phyloP scores from a whole-genome alignment of 2,888 invertebrate genomes.

The Zele albiditarsus region DNA sequence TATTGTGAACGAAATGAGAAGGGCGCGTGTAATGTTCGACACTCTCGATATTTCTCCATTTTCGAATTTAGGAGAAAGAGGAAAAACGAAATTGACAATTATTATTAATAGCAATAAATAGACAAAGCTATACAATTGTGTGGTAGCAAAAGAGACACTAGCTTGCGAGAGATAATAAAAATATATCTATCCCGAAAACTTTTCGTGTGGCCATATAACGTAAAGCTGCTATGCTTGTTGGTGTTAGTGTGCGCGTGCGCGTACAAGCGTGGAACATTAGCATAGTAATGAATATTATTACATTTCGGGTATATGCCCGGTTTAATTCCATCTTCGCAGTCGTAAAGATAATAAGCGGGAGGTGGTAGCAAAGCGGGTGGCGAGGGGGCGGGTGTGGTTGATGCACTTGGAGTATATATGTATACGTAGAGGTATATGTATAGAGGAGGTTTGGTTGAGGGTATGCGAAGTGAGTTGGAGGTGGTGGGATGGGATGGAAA shows the following conservation, averaged over 20 bases:
- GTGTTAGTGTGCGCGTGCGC: not conserved
- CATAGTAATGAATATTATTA: conserved; percentile 74
- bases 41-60: no score
- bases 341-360: conserved; percentile 73
- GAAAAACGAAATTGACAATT: no score
- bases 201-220: not conserved
- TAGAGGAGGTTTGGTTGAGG: not conserved
- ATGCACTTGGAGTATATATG: conserved; percentile 31
- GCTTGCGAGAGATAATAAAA: not conserved
- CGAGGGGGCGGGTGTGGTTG: conserved; percentile 48
- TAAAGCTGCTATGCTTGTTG: not conserved
- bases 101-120: no score
- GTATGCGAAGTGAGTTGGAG: not conserved
- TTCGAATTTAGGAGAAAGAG: no score
- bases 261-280: conserved; percentile 66
- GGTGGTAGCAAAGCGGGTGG: conserved; percentile 61
- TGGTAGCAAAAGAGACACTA: no score
- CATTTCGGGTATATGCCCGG: conserved; percentile 71
- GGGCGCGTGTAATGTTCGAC: no score
- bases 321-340: conserved; percentile 73
- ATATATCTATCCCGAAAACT: conserved; percentile 2
- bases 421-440: conserved; percentile 25
- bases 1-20: no score
- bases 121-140: not conserved
- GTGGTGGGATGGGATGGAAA: conserved; percentile 49